These are phyloP conservation scores for Amphipoea lucens DNA, from an alignment of 2,888 invertebrate species.

Conservation along the genomic window DNA sequence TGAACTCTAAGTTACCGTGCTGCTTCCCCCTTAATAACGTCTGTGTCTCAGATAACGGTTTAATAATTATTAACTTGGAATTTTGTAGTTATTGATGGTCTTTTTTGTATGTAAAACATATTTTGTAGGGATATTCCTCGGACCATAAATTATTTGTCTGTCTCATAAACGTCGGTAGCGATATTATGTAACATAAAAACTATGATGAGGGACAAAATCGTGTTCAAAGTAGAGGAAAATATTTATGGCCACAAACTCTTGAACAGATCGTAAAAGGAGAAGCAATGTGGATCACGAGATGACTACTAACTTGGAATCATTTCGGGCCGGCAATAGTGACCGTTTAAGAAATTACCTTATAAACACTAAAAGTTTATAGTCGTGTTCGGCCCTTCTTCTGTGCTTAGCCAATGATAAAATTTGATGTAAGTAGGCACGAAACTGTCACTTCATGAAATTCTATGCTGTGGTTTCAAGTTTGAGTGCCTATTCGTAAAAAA, in stretches of 20 bases:
- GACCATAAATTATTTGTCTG: conserved; percentile 45
- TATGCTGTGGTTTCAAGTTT: neutral
- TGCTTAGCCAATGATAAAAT: neutral
- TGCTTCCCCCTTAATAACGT: neutral
- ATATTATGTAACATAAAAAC: conserved; percentile 54
- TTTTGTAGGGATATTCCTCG: conserved; percentile 12
- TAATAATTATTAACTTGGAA: conserved; percentile 11
- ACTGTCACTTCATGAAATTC: neutral
- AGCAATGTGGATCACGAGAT: conserved; percentile 16
- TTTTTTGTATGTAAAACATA: conserved; percentile 25
- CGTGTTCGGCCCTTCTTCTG: neutral
- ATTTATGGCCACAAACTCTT: conserved; percentile 48
- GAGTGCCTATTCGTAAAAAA: neutral
- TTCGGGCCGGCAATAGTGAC: neutral
- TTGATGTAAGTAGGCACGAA: neutral
- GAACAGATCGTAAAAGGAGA: conserved; percentile 53
- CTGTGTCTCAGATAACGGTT: neutral
- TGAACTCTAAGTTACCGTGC: no score
- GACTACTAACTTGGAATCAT: conserved; percentile 16
- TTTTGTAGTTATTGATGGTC: neutral
- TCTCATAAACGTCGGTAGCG: conserved; percentile 58
- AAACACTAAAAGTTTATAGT: conserved; percentile 23
- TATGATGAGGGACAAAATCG: conserved; percentile 58
- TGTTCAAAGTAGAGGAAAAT: conserved; percentile 52
- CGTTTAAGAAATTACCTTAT: conserved; percentile 26